These are phyloP conservation scores for Pangasianodon gigas DNA, from an alignment of 2,113 vertebrate species.

Conservation along the genomic window DNA sequence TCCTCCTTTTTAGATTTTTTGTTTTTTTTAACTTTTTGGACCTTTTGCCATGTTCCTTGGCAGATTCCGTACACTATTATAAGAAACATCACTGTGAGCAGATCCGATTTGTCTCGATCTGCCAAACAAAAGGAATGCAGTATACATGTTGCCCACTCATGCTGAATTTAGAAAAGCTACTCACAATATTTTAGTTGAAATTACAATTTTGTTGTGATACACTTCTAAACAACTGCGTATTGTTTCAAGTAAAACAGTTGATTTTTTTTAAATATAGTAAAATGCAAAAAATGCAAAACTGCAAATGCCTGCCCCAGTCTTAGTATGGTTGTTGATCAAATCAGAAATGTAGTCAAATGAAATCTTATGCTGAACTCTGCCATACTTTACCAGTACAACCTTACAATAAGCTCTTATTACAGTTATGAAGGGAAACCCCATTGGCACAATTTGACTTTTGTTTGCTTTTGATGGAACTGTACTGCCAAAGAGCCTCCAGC, in stretches of 20 bases:
- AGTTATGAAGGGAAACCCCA: conserved; percentile 12
- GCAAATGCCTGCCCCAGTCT: neutral
- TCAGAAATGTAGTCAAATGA: neutral
- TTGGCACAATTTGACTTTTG: conserved; percentile 25
- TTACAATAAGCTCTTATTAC: neutral
- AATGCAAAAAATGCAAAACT: neutral
- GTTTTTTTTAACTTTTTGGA: neutral
- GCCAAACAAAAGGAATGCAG: neutral
- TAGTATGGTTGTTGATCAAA: neutral
- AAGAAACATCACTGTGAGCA: neutral
- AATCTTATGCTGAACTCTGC: neutral
- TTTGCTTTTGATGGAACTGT: conserved; percentile 29
- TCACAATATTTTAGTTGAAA: neutral
- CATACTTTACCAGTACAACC: neutral
- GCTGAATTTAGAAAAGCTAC: conserved; percentile 13
- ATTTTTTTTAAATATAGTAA: neutral
- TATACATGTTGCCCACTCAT: neutral
- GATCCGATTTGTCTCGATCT: neutral
- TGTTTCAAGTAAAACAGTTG: neutral
- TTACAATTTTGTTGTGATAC: neutral
- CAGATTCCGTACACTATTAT: neutral
- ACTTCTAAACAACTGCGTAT: neutral
- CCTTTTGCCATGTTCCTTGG: conserved; percentile 14
- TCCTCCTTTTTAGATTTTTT: neutral
- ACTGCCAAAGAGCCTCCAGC: neutral